phyloP scores from a whole-genome alignment of 2,113 vertebrate species.

The Microcebus lehilahytsara region DNA sequence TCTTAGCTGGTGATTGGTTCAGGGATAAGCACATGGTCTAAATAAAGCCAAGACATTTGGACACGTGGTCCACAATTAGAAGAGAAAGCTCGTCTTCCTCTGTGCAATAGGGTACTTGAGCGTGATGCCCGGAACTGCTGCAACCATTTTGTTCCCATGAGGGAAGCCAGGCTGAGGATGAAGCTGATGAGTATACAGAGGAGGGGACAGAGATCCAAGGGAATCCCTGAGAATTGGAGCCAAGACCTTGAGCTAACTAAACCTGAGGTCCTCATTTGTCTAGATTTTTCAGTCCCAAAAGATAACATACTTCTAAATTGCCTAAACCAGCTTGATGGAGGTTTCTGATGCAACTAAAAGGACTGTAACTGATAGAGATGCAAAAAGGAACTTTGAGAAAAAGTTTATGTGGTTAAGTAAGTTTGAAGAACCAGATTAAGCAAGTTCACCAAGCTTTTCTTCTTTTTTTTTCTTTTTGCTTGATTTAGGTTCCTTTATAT shows the following conservation, averaged over 20 bases:
- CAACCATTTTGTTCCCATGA: background rate
- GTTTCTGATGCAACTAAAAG: background rate
- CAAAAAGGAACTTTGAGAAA: constrained; percentile 34
- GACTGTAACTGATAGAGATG: background rate
- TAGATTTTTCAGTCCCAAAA: background rate
- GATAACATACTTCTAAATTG: background rate
- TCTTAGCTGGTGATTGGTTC: background rate
- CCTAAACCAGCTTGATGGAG: background rate
- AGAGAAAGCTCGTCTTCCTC: background rate
- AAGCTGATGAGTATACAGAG: background rate
- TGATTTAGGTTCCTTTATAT: background rate
- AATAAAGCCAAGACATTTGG: background rate
- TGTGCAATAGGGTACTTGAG: background rate
- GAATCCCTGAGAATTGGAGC: background rate
- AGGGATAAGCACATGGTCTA: background rate
- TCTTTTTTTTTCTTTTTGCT: background rate
- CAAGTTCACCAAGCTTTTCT: background rate
- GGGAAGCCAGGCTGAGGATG: background rate
- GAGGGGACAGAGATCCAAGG: background rate
- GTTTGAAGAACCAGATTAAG: constrained; percentile 6
- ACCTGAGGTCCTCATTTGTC: background rate
- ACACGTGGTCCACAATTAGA: background rate
- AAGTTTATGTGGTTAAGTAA: background rate
- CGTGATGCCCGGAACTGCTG: background rate
- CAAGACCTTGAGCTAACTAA: background rate